Evolutionary conservation across 2,888 invertebrate species (phyloP).

Genomic region (Tribolium freemani): DNA sequence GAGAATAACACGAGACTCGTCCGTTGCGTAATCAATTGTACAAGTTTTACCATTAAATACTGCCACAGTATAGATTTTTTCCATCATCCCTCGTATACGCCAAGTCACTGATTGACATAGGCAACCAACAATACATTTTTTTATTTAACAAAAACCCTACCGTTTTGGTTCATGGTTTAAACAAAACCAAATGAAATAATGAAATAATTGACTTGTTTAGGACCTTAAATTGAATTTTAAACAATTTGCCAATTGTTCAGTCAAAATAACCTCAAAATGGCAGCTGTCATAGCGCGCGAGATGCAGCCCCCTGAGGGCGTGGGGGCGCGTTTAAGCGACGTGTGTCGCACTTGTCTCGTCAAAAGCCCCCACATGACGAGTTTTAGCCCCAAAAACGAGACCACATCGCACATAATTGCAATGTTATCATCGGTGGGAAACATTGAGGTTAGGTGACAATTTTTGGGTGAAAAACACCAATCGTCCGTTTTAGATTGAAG

Average conservation of each 20-base stretch:
- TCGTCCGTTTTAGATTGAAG: slow-evolving; percentile 47
- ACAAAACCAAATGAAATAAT: neutral
- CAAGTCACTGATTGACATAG: neutral
- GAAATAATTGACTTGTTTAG: neutral
- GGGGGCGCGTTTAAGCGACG: slow-evolving; percentile 43
- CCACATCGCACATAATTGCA: slow-evolving; percentile 44
- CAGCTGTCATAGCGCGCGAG: neutral
- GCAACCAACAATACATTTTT: neutral
- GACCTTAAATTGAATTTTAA: too few relatives aligned
- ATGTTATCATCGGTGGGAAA: slow-evolving; percentile 50
- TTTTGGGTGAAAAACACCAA: neutral
- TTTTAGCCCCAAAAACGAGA: slow-evolving; percentile 46
- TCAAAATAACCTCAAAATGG: neutral
- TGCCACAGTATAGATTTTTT: too few relatives aligned
- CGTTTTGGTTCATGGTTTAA: neutral
- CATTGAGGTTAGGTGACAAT: slow-evolving; percentile 48
- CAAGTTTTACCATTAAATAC: too few relatives aligned
- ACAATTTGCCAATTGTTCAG: too few relatives aligned
- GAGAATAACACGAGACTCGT: neutral
- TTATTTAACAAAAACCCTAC: too few relatives aligned
- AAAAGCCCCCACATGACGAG: slow-evolving; percentile 51
- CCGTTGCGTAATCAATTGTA: neutral
- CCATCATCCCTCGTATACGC: neutral
- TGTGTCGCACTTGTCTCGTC: slow-evolving; percentile 54
- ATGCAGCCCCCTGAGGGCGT: slow-evolving; percentile 1